These are phyloP conservation scores for Ascidia mentula DNA, from an alignment of 23 tunicate genomes.

Conservation along the genomic window DNA sequence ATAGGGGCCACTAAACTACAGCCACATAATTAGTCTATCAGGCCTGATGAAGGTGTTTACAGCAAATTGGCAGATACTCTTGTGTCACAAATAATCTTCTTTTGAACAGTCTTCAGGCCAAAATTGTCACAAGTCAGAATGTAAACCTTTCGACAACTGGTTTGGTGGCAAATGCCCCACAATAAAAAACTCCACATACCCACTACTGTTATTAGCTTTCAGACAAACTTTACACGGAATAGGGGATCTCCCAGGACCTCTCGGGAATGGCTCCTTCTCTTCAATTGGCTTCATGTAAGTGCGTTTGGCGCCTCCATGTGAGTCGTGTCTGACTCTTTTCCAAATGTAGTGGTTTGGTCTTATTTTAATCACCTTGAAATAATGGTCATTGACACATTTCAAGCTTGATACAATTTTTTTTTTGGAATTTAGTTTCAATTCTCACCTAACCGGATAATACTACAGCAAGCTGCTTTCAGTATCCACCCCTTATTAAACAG, in stretches of 20 bases:
- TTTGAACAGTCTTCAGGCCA: too few species aligned
- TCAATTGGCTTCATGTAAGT: slow-evolving; percentile 44
- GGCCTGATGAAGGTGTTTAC: background rate
- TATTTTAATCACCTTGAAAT: slow-evolving; percentile 75
- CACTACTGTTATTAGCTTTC: slow-evolving; percentile 50
- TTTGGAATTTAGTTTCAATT: too few species aligned
- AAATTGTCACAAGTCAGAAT: too few species aligned
- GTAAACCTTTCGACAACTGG: too few species aligned
- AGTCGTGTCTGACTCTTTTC: slow-evolving; percentile 55
- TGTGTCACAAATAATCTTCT: too few species aligned
- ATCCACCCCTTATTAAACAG: too few species aligned
- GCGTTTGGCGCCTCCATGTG: slow-evolving; percentile 79
- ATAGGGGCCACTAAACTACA: too few species aligned
- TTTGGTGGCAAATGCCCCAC: background rate
- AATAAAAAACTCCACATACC: slow-evolving; percentile 28
- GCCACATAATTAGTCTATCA: too few species aligned
- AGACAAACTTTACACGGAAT: slow-evolving; percentile 69
- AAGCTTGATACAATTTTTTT: too few species aligned
- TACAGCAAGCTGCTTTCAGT: too few species aligned
- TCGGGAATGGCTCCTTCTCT: slow-evolving; percentile 88
- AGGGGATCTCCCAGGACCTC: slow-evolving; percentile 93
- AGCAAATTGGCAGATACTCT: background rate
- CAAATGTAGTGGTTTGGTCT: slow-evolving; percentile 71
- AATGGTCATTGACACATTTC: too few species aligned
- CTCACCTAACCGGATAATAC: too few species aligned